A percentile compares a stretch with the other conserved stretches of the same genome.
phyloP scores from a whole-genome alignment of 2,888 invertebrate genomes.

The Carcina quercana region DNA sequence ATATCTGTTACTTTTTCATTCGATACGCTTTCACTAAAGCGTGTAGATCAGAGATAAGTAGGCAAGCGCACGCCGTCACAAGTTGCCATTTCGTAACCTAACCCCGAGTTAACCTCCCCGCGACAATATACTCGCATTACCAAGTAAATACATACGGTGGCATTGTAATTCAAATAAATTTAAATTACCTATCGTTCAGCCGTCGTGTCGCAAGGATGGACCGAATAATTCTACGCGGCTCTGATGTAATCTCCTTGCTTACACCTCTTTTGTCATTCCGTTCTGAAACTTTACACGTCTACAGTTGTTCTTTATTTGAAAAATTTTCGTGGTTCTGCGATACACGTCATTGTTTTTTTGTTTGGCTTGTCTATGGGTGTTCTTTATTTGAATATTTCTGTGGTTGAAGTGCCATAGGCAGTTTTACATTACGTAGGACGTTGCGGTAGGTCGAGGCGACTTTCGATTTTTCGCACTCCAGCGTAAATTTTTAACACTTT shows the following conservation, averaged over 20 bases:
- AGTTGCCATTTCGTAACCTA: constrained; percentile 45
- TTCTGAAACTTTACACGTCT: background rate
- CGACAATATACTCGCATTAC: constrained; percentile 51
- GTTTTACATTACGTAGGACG: no score
- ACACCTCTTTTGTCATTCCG: constrained; percentile 22
- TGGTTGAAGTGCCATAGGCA: no score
- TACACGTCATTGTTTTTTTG: constrained; percentile 4
- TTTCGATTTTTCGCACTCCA: constrained; percentile 4
- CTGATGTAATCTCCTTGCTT: constrained; percentile 34
- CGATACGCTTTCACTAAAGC: constrained; percentile 1
- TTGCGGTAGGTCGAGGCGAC: constrained; percentile 7
- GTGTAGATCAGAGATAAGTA: constrained; percentile 3
- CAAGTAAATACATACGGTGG: constrained; percentile 53
- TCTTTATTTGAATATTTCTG: background rate
- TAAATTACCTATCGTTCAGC: constrained; percentile 42
- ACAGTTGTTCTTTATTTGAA: background rate
- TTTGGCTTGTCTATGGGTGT: background rate
- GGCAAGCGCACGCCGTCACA: constrained; percentile 16
- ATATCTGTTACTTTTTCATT: background rate
- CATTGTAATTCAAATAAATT: constrained; percentile 70
- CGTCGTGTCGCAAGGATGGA: constrained; percentile 40
- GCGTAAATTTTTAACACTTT: constrained; percentile 1
- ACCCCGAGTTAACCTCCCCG: constrained; percentile 49
- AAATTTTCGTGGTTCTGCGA: background rate
- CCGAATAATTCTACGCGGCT: constrained; percentile 26